phyloP scores from a whole-genome alignment of 2,797 vertebrate genomes.

The Hapalemur alaotrensis region DNA sequence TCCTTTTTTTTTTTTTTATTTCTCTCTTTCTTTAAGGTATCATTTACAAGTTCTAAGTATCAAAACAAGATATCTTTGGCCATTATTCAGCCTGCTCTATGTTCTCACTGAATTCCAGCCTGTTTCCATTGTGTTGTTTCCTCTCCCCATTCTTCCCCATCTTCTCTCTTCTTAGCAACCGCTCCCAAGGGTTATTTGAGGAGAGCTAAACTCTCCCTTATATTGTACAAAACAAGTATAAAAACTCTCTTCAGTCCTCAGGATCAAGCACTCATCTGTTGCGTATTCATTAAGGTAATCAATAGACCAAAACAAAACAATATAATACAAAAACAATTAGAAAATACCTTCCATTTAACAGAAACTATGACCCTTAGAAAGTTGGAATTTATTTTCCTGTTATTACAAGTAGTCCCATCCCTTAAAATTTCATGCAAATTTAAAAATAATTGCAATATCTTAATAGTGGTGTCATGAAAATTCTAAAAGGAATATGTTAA shows the following conservation, averaged over 20 bases:
- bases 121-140: neutral
- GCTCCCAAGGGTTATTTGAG: neutral
- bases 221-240: neutral
- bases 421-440: neutral
- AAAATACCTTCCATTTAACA: neutral
- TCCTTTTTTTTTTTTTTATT: neutral
- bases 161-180: neutral
- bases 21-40: neutral
- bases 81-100: neutral
- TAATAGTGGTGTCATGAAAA: neutral
- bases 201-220: neutral
- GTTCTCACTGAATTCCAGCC: neutral
- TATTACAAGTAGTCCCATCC: neutral
- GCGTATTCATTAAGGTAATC: neutral
- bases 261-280: neutral
- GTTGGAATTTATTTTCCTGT: neutral
- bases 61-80: neutral
- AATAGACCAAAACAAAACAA: neutral
- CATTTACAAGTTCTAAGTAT: neutral
- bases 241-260: neutral
- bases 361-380: neutral
- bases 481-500: neutral
- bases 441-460: neutral
- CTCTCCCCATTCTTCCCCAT: neutral
- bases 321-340: neutral